Evolutionary conservation across 2,888 invertebrate genomes (phyloP), one percentile per base, ranked within the genome.

Genomic region (Acleris cristana): DNA sequence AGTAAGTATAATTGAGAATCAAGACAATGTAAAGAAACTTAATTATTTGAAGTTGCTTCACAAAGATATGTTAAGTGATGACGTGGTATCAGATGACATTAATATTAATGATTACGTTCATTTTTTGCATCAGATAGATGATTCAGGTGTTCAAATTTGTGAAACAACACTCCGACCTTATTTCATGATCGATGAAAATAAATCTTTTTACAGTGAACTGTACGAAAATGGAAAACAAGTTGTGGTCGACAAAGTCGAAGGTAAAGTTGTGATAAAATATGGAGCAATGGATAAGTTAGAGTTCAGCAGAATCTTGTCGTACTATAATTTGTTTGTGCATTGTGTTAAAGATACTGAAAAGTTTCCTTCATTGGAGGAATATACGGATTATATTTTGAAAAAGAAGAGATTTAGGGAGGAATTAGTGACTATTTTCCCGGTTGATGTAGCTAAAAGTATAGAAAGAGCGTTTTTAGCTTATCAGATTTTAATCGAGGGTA

Each of bases 81-180:
- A 74, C 18, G 53, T 74, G 5, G 7, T 75, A 14, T 45, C 73
- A 1, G 77, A 74, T 0, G 34, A 34, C 10, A 34, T 34, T 34
- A 34, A 34, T 34, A 34, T 34, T 10, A 34, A 34, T 34, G 34
- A 34, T 34, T 34, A 34, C 34, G 34, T 34, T 34, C 34, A 34
- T 34, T 34, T 34, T 4, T 34, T 34, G 34, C 34, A 34, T 34
- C 34, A 10, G 34, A 10, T 10, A 1, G 34, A 34, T 34, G 10
- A 34, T 10, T 34, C 34, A 10, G 34, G 3, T 0, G 34, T 34
- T 34, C 8, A 10, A 34, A 34, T 34, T 34, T 76, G 74, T 60
- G 65, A 73, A 56, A 74, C 77, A 21, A 81, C 81, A 26, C 75
- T 72, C 52, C 76, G 79, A 8, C 80, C 80, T 2, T 77, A 59